Evolutionary conservation across 2,113 vertebrate species (phyloP), one percentile per base, ranked within the genome.

Genomic region (Columba livia): DNA sequence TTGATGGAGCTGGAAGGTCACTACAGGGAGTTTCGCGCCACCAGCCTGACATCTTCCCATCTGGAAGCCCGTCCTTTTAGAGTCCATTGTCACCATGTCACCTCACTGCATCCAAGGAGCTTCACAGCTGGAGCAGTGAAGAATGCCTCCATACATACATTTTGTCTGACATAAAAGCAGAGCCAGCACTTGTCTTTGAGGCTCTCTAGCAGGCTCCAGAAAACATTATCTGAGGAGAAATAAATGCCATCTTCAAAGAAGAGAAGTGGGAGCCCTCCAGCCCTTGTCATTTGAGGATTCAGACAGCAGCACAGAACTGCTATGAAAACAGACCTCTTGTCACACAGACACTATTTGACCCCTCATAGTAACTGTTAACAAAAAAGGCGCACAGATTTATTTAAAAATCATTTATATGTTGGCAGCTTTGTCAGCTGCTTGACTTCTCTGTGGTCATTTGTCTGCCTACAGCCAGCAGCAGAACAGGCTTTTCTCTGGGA

Each of bases 321-420:
- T 65, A 54, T 11, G 48, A 64, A 71, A 71, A 50, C 24, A 54
- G 21, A 18, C 21, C 57, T 71, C 47, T 67, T 2, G 0, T 40
- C 74, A 14, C 75, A 75, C 9, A 5, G 62, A 32, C 0, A 0
- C 11, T 50, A 20, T 18, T 23, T 64, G 48, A 58, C 36, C 57
- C 44, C 18, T 71, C 8, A 2, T 14, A 42, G 21, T 32, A 38
- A 69, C 34, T 23, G 11, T 29, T 57, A 54, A 51, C 29, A 48
- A 50, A 69, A 65, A 36, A 66, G 21, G 31, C n/a, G 53, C 4
- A 9, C 1, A 11, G 48, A 23, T n/a, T 83, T 48, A 31, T 47
- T 50, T 20, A 58, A 38, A 53, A 71, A 13, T 38, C 12, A 67
- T 57, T 74, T 32, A 62, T 11, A 5, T 4, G 10, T 28, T 57